A percentile compares a stretch with the other conserved stretches of the same genome.
Evolutionary conservation across 2,888 invertebrate genomes (phyloP).

Genomic region (Eristalis tenax): DNA sequence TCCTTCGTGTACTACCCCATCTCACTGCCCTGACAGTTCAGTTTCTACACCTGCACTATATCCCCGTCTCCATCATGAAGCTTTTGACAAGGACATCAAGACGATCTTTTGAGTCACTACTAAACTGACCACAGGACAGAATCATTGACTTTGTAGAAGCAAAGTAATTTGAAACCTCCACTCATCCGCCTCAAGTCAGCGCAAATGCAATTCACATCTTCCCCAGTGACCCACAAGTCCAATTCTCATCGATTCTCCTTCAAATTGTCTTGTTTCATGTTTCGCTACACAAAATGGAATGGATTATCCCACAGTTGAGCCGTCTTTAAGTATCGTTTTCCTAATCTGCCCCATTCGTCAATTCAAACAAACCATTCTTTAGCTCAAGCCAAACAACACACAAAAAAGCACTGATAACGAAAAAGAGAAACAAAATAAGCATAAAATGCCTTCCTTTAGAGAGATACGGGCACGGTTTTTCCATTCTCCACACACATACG

Average conservation of each 20-base stretch:
- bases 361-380: not conserved
- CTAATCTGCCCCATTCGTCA: constrained; percentile 37
- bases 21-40: too few relatives aligned
- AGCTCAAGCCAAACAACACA: not conserved
- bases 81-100: too few relatives aligned
- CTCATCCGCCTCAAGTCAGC: not conserved
- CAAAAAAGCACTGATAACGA: constrained; percentile 1
- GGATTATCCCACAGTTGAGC: constrained; percentile 25
- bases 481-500: not conserved
- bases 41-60: too few relatives aligned
- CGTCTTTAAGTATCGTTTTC: constrained; percentile 31
- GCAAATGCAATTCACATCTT: not conserved
- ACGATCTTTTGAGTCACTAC: too few relatives aligned
- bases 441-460: constrained; percentile 33
- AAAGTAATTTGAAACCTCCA: too few relatives aligned
- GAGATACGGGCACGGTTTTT: constrained; percentile 6
- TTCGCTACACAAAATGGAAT: constrained; percentile 7
- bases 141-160: too few relatives aligned
- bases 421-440: not conserved
- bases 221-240: not conserved
- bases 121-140: too few relatives aligned
- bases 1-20: too few relatives aligned
- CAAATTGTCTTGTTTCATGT: not conserved
- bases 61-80: too few relatives aligned
- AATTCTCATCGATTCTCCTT: not conserved